A percentile compares a stretch with the other conserved stretches of the same genome.
These are phyloP conservation scores for Atopsyche davidsoni DNA, from an alignment of 1,140 invertebrate species.

Conservation along the genomic window DNA sequence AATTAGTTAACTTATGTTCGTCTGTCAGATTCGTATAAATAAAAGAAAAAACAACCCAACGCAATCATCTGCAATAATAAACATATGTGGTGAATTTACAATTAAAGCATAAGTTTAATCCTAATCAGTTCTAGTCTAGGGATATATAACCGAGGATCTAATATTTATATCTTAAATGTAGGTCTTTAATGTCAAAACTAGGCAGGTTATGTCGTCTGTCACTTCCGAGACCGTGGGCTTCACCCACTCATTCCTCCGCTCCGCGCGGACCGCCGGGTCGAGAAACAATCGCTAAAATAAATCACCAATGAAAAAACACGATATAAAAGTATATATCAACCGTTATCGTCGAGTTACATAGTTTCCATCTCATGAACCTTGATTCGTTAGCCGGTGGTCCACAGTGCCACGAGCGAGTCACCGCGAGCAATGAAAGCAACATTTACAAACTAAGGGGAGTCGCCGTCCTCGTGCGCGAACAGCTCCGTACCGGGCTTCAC, in stretches of 20 bases:
- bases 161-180: slow-evolving; percentile 31
- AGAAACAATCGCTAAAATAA: slow-evolving; percentile 6
- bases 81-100: slow-evolving; percentile 30
- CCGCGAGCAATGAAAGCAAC: too few relatives aligned
- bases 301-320: slow-evolving; percentile 6
- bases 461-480: too few relatives aligned
- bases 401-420: neutral
- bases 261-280: neutral
- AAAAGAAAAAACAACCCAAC: slow-evolving; percentile 27
- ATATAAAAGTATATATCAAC: slow-evolving; percentile 3
- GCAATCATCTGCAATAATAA: slow-evolving; percentile 26
- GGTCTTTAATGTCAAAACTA: slow-evolving; percentile 28
- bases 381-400: neutral
- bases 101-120: slow-evolving; percentile 31
- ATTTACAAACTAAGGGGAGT: too few relatives aligned
- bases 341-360: neutral
- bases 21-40: slow-evolving; percentile 30
- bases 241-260: too few relatives aligned
- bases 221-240: slow-evolving; percentile 2
- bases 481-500: too few relatives aligned
- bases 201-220: slow-evolving; percentile 20
- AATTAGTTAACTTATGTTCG: slow-evolving; percentile 32
- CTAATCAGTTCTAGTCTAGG: slow-evolving; percentile 32
- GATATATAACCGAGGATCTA: slow-evolving; percentile 31
- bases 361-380: neutral